A percentile compares a stretch with the other conserved stretches of the same genome.
These are phyloP conservation scores for Cephalotes varians DNA, from an alignment of 2,888 invertebrate genomes.

Conservation along the genomic window DNA sequence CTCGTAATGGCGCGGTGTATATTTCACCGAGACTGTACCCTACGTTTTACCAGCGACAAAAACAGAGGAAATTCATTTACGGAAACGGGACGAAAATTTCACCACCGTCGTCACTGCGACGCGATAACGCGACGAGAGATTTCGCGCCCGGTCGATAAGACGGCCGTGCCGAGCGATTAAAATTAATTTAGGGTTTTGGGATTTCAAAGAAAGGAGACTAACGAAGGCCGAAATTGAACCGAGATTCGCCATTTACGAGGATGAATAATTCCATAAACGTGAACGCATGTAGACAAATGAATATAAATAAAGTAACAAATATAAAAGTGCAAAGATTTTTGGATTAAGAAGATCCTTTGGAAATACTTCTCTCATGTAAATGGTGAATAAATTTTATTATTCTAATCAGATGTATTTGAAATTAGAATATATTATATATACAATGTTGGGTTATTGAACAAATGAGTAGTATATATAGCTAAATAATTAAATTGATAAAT, in stretches of 20 bases:
- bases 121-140: constrained; percentile 10
- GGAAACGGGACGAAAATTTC: constrained; percentile 55
- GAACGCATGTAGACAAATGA: background rate
- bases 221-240: background rate
- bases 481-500: background rate
- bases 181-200: constrained; percentile 41
- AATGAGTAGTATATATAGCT: background rate
- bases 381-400: background rate
- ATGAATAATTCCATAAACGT: constrained; percentile 11
- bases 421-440: background rate
- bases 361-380: background rate
- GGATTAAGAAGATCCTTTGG: background rate
- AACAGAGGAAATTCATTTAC: constrained; percentile 61
- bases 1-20: constrained; percentile 69
- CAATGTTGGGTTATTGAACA: background rate
- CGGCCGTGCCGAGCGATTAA: constrained; percentile 29
- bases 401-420: background rate
- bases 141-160: constrained; percentile 34
- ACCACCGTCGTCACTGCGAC: constrained; percentile 11
- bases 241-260: background rate
- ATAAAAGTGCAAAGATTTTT: background rate
- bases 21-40: constrained; percentile 62
- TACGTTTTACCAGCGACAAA: constrained; percentile 42
- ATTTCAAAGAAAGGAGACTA: constrained; percentile 7
- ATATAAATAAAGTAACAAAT: background rate